A percentile compares a stretch with the other conserved stretches of the same genome.
phyloP scores from a whole-genome alignment of 2,797 vertebrate genomes.

The Paguma larvata region DNA sequence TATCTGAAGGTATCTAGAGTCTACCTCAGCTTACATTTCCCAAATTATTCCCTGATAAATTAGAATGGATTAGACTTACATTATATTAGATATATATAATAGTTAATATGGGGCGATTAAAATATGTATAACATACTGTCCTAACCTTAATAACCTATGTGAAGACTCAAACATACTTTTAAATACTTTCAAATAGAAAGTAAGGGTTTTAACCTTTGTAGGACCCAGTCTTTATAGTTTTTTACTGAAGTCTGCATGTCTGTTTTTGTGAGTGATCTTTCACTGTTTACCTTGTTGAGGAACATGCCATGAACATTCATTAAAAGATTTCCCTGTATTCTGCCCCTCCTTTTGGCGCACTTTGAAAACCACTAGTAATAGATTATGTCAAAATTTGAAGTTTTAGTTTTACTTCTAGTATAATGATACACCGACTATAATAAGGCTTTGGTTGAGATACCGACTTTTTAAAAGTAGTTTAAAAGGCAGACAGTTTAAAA shows the following conservation, averaged over 20 bases:
- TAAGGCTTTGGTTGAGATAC: neutral
- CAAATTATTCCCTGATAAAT: slow-evolving; percentile 57
- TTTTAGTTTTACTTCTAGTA: slow-evolving; percentile 42
- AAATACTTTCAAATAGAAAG: slow-evolving; percentile 45
- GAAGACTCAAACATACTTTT: slow-evolving; percentile 26
- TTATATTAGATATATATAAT: neutral
- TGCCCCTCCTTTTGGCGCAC: neutral
- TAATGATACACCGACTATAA: neutral
- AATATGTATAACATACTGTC: neutral
- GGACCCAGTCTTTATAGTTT: slow-evolving; percentile 42
- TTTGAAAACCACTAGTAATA: slow-evolving; percentile 12
- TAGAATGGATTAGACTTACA: slow-evolving; percentile 3
- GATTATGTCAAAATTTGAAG: neutral
- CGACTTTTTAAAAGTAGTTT: slow-evolving; percentile 59
- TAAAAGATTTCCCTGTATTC: neutral
- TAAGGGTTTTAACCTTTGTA: slow-evolving; percentile 48
- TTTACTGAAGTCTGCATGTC: neutral
- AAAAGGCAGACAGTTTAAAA: slow-evolving; percentile 56
- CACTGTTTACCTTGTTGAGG: slow-evolving; percentile 12
- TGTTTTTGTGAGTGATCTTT: neutral
- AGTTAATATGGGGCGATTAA: slow-evolving; percentile 24
- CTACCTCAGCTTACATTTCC: slow-evolving; percentile 31
- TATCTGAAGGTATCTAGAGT: slow-evolving; percentile 4
- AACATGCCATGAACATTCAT: neutral
- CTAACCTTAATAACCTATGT: slow-evolving; percentile 15